These are phyloP conservation scores for Garra rufa DNA, from an alignment of 2,113 vertebrate genomes.

Conservation along the genomic window DNA sequence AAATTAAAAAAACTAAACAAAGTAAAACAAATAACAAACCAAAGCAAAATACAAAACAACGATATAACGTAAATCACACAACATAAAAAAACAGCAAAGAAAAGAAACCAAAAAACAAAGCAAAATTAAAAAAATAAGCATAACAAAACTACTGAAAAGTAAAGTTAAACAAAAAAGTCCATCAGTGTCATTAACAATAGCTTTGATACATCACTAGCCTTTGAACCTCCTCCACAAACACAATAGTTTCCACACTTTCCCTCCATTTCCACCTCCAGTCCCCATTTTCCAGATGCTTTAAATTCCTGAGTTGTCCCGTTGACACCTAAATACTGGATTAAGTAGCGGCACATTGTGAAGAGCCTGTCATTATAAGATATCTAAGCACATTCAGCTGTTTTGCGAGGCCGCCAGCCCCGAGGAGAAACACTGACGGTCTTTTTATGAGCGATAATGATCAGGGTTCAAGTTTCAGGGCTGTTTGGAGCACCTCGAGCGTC, in stretches of 20 bases:
- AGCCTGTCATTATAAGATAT: constrained; percentile 35
- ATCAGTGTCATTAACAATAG: not conserved
- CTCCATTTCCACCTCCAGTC: constrained; percentile 8
- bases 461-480: not conserved
- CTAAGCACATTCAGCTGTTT: constrained; percentile 12
- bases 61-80: not conserved
- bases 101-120: not conserved
- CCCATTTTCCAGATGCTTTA: not conserved
- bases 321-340: constrained; percentile 26
- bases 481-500: not conserved
- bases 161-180: not conserved
- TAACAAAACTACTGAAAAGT: not conserved
- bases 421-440: not conserved
- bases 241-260: constrained; percentile 27
- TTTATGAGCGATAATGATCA: constrained; percentile 18
- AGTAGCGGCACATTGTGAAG: not conserved
- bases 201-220: not conserved
- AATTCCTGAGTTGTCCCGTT: constrained; percentile 25
- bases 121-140: not conserved
- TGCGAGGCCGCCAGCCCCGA: not conserved
- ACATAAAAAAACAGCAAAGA: not conserved
- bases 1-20: too few species aligned
- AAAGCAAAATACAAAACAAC: not conserved
- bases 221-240: constrained; percentile 7
- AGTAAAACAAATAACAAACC: too few species aligned